Evolutionary conservation across 1,140 invertebrate species (phyloP), one percentile per base, ranked within the genome.

Genomic region (Drosophila ogumai): DNA sequence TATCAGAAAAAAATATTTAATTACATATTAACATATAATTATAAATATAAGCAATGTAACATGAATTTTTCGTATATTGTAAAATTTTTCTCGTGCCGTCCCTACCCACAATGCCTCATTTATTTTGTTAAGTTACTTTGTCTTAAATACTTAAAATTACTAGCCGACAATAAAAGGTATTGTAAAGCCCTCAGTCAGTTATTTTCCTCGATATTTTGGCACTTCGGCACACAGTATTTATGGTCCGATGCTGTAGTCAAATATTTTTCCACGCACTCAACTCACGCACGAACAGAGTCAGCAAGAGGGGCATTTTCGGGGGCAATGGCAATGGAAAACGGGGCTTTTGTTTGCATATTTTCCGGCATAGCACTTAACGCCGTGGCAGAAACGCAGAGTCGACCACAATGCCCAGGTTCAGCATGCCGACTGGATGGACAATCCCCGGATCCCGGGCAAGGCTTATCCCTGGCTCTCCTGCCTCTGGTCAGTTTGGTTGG

Each of bases 391-490:
- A 60, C 52, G 72, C 55, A 52, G 64, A 75, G 64, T 75, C 81
- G 84, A 86, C 82, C 82, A 73, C 82, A 86, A 82, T 75, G 58
- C 82, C 49, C 74, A 74, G 61, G 46, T 67, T 54, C 73, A 76
- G 47, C 34, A n/a, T 49, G 41, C 46, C 28, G 38, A 44, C 40
- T 64, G 40, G 56, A 58, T 60, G 55, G 43, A 43, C 12, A 44
- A 52, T 69, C 19, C 66, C 38, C 31, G 52, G 66, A 71, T 71
- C 34, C 36, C 3, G 22, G 75, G 44, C 38, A 38, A 46, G 63
- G 82, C 69, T 86, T 87, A 86, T 87, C 69, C 79, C 58, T n/a
- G 40, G 63, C 50, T 65, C 44, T 38, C 17, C 44, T 61, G 69
- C 32, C 65, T 46, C 31, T 49, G 75, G 69, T 38, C 65, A 46